Evolutionary conservation across 2,888 invertebrate genomes (phyloP).

Genomic region (Conistra vaccinii): DNA sequence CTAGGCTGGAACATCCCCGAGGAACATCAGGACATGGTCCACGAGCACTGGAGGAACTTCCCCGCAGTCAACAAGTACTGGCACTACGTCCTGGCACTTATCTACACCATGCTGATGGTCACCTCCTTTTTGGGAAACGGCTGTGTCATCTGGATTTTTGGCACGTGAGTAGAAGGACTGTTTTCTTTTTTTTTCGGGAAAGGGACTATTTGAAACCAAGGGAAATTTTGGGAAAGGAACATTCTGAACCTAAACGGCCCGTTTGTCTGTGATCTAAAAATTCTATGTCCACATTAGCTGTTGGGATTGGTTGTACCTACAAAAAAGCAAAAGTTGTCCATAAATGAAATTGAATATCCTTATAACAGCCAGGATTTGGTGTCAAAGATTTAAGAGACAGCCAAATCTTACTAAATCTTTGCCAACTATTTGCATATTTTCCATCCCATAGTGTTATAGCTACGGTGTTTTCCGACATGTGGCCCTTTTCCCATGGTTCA

Average conservation of each 20-base stretch:
- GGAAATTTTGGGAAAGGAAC: too few relatives aligned
- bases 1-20: conserved; percentile 93
- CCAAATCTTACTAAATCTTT: neutral
- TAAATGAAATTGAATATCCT: neutral
- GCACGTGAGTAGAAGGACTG: conserved; percentile 91
- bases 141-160: conserved; percentile 93
- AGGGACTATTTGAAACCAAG: too few relatives aligned
- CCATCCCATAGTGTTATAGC: conserved; percentile 21
- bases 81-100: conserved; percentile 92
- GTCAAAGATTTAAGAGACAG: neutral
- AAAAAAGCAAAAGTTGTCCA: neutral
- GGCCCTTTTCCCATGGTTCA: conserved; percentile 57
- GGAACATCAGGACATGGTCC: conserved; percentile 92
- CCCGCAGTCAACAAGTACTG: conserved; percentile 92
- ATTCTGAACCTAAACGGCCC: too few relatives aligned
- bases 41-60: conserved; percentile 93
- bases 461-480: conserved; percentile 38
- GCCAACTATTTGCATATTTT: conserved; percentile 37
- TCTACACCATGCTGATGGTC: conserved; percentile 92
- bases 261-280: neutral
- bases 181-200: neutral
- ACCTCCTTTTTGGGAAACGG: conserved; percentile 93
- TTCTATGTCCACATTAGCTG: neutral
- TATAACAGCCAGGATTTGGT: neutral
- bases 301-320: neutral